A percentile compares a stretch with the other conserved stretches of the same genome.
These are phyloP conservation scores for Gymnorhina tibicen DNA, from an alignment of 2,113 vertebrate genomes.

Conservation along the genomic window DNA sequence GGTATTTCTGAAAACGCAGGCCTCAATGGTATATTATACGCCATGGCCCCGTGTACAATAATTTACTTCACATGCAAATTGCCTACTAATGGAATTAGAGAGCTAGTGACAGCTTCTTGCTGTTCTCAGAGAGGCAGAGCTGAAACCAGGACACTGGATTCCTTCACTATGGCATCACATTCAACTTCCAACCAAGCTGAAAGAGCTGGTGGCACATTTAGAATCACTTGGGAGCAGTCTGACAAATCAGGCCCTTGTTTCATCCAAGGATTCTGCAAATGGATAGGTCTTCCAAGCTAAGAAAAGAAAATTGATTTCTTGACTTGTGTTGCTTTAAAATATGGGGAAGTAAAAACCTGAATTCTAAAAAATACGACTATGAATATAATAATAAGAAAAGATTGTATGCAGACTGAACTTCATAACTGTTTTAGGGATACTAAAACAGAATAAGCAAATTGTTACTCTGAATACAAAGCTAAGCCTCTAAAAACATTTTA, in stretches of 20 bases:
- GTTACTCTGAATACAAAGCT: background rate
- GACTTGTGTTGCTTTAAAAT: background rate
- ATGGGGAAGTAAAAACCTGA: background rate
- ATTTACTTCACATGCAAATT: background rate
- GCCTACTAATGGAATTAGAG: background rate
- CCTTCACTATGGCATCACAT: background rate
- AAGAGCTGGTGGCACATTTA: background rate
- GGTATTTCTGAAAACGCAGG: background rate
- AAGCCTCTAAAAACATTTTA: background rate
- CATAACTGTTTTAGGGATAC: background rate
- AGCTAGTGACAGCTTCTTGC: background rate
- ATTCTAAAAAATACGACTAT: background rate
- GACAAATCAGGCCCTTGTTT: background rate
- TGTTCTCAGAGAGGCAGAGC: background rate
- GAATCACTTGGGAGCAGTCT: background rate
- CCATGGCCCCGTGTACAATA: background rate
- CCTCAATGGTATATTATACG: accelerated
- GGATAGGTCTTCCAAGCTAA: background rate
- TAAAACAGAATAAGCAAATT: background rate
- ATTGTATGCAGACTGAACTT: background rate
- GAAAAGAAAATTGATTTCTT: background rate
- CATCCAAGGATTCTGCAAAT: background rate
- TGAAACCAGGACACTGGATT: background rate
- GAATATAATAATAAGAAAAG: background rate
- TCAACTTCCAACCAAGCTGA: background rate